Percentiles rank a stretch among this genome's conserved stretches.
Evolutionary conservation across 2,888 invertebrate species (phyloP).

Genomic region (Stenichneumon culpator): DNA sequence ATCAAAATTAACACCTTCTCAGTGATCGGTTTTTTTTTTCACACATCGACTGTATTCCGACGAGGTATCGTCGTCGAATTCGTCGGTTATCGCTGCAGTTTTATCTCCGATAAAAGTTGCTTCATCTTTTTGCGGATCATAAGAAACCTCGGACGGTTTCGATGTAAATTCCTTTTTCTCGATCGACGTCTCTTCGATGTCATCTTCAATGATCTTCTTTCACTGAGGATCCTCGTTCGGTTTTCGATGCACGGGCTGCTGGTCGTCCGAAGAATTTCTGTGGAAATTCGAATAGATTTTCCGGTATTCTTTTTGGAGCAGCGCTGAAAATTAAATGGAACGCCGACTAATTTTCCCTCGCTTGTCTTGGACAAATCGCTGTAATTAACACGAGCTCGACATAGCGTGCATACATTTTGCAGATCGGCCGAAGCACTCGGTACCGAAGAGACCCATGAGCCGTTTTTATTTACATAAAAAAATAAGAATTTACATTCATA

Average conservation of each 20-base stretch:
- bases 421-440: no score
- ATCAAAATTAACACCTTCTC: no score
- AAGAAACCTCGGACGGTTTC: background rate
- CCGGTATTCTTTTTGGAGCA: background rate
- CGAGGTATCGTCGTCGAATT: conserved; percentile 64
- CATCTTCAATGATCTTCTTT: conserved; percentile 6
- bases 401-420: no score
- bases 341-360: no score
- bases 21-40: background rate
- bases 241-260: conserved; percentile 52
- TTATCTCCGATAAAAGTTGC: background rate
- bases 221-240: conserved; percentile 1
- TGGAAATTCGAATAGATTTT: conserved; percentile 10
- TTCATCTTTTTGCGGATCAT: conserved; percentile 7
- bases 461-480: no score
- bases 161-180: conserved; percentile 20
- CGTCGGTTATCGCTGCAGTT: conserved; percentile 54
- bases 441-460: no score
- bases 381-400: no score
- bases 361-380: no score
- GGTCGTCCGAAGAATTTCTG: conserved; percentile 82
- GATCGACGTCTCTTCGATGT: conserved; percentile 5
- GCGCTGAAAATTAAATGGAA: no score
- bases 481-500: no score
- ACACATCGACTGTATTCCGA: conserved; percentile 78